A percentile compares a stretch with the other conserved stretches of the same genome.
phyloP scores from a whole-genome alignment of 2,113 vertebrate species.

The Bettongia penicillata region DNA sequence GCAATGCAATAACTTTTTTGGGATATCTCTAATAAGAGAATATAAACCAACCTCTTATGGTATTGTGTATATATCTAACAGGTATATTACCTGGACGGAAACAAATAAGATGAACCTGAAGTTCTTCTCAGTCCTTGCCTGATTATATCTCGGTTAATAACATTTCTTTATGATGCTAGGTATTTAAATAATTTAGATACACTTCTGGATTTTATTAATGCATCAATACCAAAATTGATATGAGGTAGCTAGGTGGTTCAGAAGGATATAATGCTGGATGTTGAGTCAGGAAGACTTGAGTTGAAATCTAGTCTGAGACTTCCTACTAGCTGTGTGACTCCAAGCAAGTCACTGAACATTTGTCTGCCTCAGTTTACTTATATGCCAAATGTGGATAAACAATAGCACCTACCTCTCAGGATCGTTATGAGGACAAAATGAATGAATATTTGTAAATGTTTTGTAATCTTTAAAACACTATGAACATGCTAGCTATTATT shows the following conservation, averaged over 20 bases:
- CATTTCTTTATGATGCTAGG: not conserved
- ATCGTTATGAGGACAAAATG: not conserved
- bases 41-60: not conserved
- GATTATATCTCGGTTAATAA: slow-evolving; percentile 32
- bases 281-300: not conserved
- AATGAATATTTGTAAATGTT: not conserved
- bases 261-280: not conserved
- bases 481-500: not conserved
- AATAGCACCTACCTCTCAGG: not conserved
- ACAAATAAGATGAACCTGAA: not conserved
- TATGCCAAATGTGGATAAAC: not conserved
- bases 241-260: not conserved
- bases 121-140: not conserved
- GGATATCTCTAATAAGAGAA: slow-evolving; percentile 32
- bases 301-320: not conserved
- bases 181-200: not conserved
- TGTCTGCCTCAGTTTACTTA: not conserved
- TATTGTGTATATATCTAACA: not conserved
- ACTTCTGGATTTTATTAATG: not conserved
- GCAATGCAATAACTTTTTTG: not conserved
- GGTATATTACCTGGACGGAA: not conserved
- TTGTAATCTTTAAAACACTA: not conserved
- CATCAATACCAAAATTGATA: not conserved
- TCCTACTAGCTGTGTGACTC: not conserved
- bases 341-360: not conserved